Percentiles rank a stretch among this genome's conserved stretches.
These are phyloP conservation scores for Chloroclysta siterata DNA, from an alignment of 2,888 invertebrate genomes.

Conservation along the genomic window DNA sequence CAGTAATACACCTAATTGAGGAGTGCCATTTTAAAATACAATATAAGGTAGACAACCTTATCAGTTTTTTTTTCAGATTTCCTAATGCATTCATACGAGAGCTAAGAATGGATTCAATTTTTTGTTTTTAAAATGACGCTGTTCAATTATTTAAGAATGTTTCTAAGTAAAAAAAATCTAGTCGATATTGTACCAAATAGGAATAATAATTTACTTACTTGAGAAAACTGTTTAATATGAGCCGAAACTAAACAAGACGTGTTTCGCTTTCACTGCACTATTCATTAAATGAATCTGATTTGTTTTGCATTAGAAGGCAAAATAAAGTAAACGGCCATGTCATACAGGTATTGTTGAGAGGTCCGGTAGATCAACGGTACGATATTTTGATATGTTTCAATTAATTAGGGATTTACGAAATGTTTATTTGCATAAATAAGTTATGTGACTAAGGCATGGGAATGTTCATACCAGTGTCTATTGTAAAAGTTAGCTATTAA, in stretches of 20 bases:
- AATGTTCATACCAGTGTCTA: background rate
- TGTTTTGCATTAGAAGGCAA: background rate
- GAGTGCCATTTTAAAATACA: background rate
- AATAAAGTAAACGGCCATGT: background rate
- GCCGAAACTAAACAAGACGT: background rate
- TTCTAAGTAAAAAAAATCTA: constrained; percentile 32
- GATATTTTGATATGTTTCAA: background rate
- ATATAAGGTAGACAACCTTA: background rate
- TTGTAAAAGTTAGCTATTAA: background rate
- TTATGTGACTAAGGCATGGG: no score
- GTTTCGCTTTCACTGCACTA: background rate
- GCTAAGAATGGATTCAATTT: no score
- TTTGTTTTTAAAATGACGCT: background rate
- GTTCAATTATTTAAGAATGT: background rate
- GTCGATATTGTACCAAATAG: constrained; percentile 39
- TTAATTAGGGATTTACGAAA: background rate
- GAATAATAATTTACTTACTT: constrained; percentile 17
- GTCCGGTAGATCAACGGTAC: background rate
- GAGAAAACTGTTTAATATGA: background rate
- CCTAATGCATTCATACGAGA: no score
- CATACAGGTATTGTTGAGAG: background rate
- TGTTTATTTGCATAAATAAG: no score
- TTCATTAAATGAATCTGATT: background rate
- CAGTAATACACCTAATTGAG: constrained; percentile 3
- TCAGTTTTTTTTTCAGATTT: no score